Evolutionary conservation across 2,888 invertebrate species (phyloP), one percentile per base, ranked within the genome.

Genomic region (Yponomeuta plumbellus): DNA sequence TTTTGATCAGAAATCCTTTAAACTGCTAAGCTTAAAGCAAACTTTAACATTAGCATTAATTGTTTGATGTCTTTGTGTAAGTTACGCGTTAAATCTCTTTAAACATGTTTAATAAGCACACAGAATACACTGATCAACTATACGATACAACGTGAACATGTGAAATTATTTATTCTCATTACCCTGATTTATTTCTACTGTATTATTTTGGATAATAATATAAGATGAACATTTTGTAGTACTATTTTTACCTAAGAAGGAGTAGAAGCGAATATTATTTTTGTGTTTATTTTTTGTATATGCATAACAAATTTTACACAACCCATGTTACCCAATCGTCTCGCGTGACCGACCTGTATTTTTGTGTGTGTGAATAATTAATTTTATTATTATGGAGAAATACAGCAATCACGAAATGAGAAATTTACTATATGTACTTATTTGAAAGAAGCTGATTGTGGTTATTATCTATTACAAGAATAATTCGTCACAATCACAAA

Each of bases 271-370:
- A 80, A 77, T 81, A 80, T 76, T 74, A 74, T 73, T 77, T n/a
- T 52, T 77, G 77, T 78, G 78, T 78, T 69, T 70, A 67, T 68
- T 83, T 80, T 82, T 69, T 84, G 82, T 86, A 88, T 85, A 91
- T 79, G 80, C 80, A 81, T 88, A 87, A 83, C 84, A 84, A 85
- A 83, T 69, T 68, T 84, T 80, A 85, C 89, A 91, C 89, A 91
- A 91, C 91, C 86, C 84, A 84, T 84, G 77, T 83, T 88, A 88
- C 85, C 86, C 86, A 86, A 82, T 80, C 80, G 78, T 78, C 44
- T 52, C 44, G 44, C 73, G 76, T 76, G 72, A 80, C 58, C 65
- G 39, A 85, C 83, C 80, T 85, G 84, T 85, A 83, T 78, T 52
- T 17, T 4, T 52, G 13, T 52, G 17, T 52, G 44, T 52, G 34